Conservation (phyloP, 2,888 invertebrate species). For the Dasysyrphus tricinctus region DNA sequence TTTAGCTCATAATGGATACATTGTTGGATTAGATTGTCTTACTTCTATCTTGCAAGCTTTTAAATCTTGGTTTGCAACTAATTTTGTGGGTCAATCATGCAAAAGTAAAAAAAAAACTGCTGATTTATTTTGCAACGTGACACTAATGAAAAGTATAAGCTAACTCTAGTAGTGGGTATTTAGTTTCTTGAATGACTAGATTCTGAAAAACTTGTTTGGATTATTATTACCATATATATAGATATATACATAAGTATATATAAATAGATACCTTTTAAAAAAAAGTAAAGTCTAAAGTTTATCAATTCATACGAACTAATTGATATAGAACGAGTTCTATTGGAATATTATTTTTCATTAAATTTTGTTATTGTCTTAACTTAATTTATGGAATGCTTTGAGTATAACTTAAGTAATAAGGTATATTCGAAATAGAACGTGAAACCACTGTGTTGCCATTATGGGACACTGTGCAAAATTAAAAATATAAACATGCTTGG, state of each 20-base stretch:
- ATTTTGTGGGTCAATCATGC: constrained; percentile 35
- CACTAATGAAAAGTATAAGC: constrained; percentile 37
- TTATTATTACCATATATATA: constrained; percentile 11
- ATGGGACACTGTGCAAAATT: too few species aligned
- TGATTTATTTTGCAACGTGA: constrained; percentile 43
- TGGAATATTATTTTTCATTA: neutral
- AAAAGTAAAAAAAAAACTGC: neutral
- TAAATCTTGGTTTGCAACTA: neutral
- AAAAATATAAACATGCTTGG: too few species aligned
- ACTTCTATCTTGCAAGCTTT: neutral
- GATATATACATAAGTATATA: too few species aligned
- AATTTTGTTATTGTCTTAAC: neutral
- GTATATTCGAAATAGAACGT: too few species aligned
- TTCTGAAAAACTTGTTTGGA: constrained; percentile 44
- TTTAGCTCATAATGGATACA: neutral
- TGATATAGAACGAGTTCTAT: constrained; percentile 37
- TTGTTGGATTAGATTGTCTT: neutral
- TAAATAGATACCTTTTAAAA: neutral
- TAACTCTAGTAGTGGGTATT: neutral
- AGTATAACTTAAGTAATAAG: too few species aligned
- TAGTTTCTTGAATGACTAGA: constrained; percentile 30
- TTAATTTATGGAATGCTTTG: neutral
- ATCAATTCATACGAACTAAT: constrained; percentile 10
- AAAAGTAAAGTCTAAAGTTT: constrained; percentile 11
- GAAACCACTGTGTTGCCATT: too few species aligned